Evolutionary conservation across 1,140 invertebrate genomes (phyloP).

Genomic region (Berghia stephanieae): DNA sequence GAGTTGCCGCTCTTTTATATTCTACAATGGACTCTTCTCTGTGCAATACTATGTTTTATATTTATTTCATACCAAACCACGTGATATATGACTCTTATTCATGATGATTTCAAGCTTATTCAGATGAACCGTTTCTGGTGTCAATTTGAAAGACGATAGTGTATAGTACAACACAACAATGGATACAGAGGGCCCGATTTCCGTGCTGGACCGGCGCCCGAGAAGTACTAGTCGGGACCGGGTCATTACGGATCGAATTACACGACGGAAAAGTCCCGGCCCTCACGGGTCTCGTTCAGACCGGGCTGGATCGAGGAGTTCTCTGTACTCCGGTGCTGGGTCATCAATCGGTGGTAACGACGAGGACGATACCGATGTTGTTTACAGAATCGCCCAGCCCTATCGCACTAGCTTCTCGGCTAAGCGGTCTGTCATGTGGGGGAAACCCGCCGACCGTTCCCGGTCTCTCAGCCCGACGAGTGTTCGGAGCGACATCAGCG

Average conservation of each 20-base stretch:
- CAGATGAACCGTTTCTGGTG: background rate
- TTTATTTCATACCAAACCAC: background rate
- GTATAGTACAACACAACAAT: constrained; percentile 30
- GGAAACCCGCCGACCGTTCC: constrained; percentile 38
- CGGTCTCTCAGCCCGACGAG: constrained; percentile 45
- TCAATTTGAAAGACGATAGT: background rate
- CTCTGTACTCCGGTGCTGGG: background rate
- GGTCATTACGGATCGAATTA: constrained; percentile 43
- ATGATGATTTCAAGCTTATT: background rate
- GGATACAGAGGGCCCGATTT: constrained; percentile 47
- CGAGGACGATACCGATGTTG: constrained; percentile 39
- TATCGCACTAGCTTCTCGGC: constrained; percentile 56
- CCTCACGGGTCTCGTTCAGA: too few species aligned
- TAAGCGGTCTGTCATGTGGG: constrained; percentile 41
- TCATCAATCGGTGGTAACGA: background rate
- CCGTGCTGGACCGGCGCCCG: constrained; percentile 46
- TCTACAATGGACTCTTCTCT: background rate
- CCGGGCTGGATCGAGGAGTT: background rate
- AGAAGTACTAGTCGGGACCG: constrained; percentile 22
- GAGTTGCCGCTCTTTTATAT: background rate
- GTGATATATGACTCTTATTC: background rate
- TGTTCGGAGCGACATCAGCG: constrained; percentile 37
- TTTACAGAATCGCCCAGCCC: constrained; percentile 49
- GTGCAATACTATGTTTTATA: background rate
- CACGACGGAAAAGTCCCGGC: constrained; percentile 41